phyloP scores from a whole-genome alignment of 1,140 invertebrate genomes.

The Drosophila bifasciata region DNA sequence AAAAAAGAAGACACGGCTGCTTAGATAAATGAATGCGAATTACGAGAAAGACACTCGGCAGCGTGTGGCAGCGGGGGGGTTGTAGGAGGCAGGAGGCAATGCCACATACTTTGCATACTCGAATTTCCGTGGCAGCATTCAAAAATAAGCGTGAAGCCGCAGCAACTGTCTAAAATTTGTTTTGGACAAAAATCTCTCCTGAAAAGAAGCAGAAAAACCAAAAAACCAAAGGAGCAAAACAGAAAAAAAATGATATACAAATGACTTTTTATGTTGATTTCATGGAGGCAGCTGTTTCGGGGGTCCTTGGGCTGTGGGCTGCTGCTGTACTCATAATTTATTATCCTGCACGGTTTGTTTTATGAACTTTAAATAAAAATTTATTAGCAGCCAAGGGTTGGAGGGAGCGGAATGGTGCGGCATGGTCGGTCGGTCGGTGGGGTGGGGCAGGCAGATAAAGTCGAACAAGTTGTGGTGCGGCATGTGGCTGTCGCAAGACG shows the following conservation, averaged over 20 bases:
- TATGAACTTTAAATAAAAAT: constrained; percentile 78
- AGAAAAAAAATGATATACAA: constrained; percentile 65
- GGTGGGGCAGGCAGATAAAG: constrained; percentile 36
- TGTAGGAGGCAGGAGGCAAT: constrained; percentile 20
- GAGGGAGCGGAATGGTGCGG: background rate
- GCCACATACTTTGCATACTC: constrained; percentile 74
- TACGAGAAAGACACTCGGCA: constrained; percentile 22
- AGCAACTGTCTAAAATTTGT: constrained; percentile 61
- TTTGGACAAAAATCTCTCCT: constrained; percentile 26
- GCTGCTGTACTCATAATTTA: constrained; percentile 63
- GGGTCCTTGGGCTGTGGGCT: constrained; percentile 1
- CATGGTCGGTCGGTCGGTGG: too few relatives aligned
- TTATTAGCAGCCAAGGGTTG: constrained; percentile 51
- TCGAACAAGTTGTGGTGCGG: constrained; percentile 49
- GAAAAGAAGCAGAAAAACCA: constrained; percentile 24
- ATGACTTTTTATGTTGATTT: constrained; percentile 81
- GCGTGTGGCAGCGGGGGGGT: background rate
- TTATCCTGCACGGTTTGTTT: constrained; percentile 69
- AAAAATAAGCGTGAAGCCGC: constrained; percentile 69
- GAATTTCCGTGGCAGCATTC: constrained; percentile 24
- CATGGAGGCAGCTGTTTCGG: constrained; percentile 71
- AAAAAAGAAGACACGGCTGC: constrained; percentile 63
- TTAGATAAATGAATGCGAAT: constrained; percentile 78
- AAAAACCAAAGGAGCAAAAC: constrained; percentile 36
- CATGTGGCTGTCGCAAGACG: constrained; percentile 55